Conservation (phyloP, 2,113 vertebrate species). For the Paradisaea rubra region DNA sequence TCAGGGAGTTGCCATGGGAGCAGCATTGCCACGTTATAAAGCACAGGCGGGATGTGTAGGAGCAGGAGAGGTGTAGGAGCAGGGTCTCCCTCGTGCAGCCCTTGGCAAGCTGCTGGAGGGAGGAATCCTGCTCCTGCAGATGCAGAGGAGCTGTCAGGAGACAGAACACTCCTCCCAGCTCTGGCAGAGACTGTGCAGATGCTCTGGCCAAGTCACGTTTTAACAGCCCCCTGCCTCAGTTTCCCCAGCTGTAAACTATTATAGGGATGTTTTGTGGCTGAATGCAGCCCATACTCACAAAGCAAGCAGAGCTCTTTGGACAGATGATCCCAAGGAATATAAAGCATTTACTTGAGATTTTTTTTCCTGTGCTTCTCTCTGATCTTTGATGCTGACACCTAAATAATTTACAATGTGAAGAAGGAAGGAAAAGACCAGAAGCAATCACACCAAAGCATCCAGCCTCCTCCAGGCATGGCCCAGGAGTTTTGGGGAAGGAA, state of each 20-base stretch:
- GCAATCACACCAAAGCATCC: constrained; percentile 41
- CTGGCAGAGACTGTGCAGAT: constrained; percentile 28
- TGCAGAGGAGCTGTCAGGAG: neutral
- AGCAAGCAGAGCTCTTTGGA: neutral
- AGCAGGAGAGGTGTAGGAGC: neutral
- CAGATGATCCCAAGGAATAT: constrained; percentile 29
- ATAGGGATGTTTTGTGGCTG: constrained; percentile 16
- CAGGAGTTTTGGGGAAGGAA: constrained; percentile 17
- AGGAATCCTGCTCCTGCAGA: constrained; percentile 15
- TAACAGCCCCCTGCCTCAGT: constrained; percentile 50
- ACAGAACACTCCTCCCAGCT: neutral
- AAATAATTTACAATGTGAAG: constrained; percentile 54
- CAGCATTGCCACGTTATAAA: neutral
- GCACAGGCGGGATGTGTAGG: neutral
- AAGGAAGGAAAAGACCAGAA: constrained; percentile 58
- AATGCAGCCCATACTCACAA: neutral
- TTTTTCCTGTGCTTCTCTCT: constrained; percentile 26
- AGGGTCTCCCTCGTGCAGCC: neutral
- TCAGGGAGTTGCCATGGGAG: neutral
- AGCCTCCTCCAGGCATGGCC: neutral
- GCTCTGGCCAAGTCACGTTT: constrained; percentile 51
- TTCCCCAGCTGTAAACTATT: constrained; percentile 61
- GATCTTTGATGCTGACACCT: constrained; percentile 56
- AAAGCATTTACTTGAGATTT: constrained; percentile 11
- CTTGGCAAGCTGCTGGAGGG: constrained; percentile 13